phyloP scores from a whole-genome alignment of 2,113 vertebrate species.

The Archilochus colubris region DNA sequence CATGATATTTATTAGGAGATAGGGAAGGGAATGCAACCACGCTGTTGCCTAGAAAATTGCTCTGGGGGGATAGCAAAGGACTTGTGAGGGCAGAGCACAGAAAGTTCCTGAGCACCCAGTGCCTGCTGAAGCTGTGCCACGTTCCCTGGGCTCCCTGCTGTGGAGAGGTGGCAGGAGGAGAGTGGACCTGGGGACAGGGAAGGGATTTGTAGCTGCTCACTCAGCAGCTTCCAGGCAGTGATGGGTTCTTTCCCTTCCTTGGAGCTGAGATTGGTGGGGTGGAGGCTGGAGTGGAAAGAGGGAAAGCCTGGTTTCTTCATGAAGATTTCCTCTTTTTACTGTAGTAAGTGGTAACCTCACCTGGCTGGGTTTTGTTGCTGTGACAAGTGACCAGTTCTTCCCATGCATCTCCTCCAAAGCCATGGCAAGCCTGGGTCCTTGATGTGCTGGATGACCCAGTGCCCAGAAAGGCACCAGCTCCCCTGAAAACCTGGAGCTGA shows the following conservation, averaged over 20 bases:
- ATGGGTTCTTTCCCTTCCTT: neutral
- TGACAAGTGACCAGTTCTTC: neutral
- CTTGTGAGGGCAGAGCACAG: constrained; percentile 58
- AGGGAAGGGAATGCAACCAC: constrained; percentile 60
- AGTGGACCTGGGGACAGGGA: neutral
- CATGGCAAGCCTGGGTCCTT: neutral
- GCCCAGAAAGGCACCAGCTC: neutral
- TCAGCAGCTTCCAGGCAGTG: neutral
- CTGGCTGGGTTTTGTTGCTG: neutral
- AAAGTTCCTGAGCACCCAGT: neutral
- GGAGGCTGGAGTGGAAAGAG: neutral
- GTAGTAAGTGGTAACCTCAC: neutral
- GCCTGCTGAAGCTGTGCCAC: neutral
- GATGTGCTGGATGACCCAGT: neutral
- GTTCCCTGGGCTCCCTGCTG: neutral
- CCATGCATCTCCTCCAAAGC: neutral
- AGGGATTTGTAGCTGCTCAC: neutral
- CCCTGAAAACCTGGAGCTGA: neutral
- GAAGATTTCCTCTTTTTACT: rapidly evolving
- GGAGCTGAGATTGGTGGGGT: neutral
- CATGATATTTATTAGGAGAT: constrained; percentile 74
- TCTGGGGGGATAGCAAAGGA: constrained; percentile 53
- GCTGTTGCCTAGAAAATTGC: constrained; percentile 60
- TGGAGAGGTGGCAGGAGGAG: neutral
- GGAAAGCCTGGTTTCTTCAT: neutral